A percentile compares a stretch with the other conserved stretches of the same genome.
These are phyloP conservation scores for Lordiphosa andalusiaca DNA, from an alignment of 2,888 invertebrate species.

Conservation along the genomic window DNA sequence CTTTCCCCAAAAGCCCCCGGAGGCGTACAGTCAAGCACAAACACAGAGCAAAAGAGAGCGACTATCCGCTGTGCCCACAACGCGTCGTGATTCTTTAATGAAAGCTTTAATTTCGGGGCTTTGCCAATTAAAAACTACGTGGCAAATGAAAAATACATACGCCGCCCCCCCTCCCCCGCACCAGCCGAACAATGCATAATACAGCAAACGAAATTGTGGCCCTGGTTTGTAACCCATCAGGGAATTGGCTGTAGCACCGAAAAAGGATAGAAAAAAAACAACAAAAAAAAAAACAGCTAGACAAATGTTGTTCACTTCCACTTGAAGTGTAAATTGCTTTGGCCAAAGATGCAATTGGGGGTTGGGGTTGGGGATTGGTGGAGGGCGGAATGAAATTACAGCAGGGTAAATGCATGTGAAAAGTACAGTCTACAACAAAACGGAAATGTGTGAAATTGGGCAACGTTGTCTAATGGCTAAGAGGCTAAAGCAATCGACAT, in stretches of 20 bases:
- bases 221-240: slow-evolving; percentile 15
- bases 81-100: slow-evolving; percentile 74
- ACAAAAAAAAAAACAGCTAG: slow-evolving; percentile 15
- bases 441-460: slow-evolving; percentile 22
- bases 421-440: slow-evolving; percentile 24
- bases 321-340: slow-evolving; percentile 42
- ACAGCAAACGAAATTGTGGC: slow-evolving; percentile 44
- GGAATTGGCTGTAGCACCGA: slow-evolving; percentile 2
- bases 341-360: slow-evolving; percentile 38
- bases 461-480: slow-evolving; percentile 20
- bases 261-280: not conserved
- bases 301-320: slow-evolving; percentile 23
- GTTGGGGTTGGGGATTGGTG: not conserved
- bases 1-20: slow-evolving; percentile 67
- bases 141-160: slow-evolving; percentile 72
- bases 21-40: slow-evolving; percentile 68
- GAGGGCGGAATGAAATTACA: slow-evolving; percentile 21
- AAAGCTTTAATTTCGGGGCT: slow-evolving; percentile 72
- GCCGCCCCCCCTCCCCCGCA: not conserved
- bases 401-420: slow-evolving; percentile 9
- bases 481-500: slow-evolving; percentile 6
- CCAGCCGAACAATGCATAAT: slow-evolving; percentile 30
- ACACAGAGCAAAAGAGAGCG: slow-evolving; percentile 2
- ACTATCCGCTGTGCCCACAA: slow-evolving; percentile 23
- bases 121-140: slow-evolving; percentile 74